Base-by-base conservation (phyloP, 2,888 invertebrate species). In the Drosophila mimica region DNA sequence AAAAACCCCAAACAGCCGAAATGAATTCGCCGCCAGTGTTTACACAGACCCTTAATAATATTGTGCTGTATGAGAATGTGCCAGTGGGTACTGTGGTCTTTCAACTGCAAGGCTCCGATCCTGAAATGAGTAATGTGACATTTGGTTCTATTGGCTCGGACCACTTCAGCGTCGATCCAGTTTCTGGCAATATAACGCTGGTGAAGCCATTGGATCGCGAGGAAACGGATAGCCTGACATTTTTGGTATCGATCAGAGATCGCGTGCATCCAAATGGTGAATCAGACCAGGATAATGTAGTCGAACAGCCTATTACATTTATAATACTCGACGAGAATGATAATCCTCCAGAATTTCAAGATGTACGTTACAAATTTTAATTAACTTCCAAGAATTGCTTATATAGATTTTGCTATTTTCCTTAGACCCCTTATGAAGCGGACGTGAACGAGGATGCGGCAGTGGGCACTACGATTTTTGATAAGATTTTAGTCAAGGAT, bases 281-380 rank as follows among this genome's bases (percentile, higher is more conserved):
- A 74, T 95, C 95, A 15, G 95, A 94, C 17, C 95, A 95, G 62
- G 94, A 96, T 81, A 97, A 97, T 92, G 93, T 97, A 71, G 96
- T 97, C 17, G 95, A 95, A 81, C 95, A 96, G 11, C 96, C 96
- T 5, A 96, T 97, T 52, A 96, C 96, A 36, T 96, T 98, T 71
- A 97, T 98, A 72, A 95, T 98, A 20, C 93, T 97, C 13, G 98
- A 98, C 90, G 97, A 97, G 88, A 98, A 98, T 91, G 98, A 98
- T 91, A 98, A 97, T 93, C 95, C 97, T 38, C 98, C 98, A 9
- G 94, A 94, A 67, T 97, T 97, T 93, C 94, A 95, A 93, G 95
- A 96, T 93, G 97, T 96, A 94, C 61, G 76, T 36, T 13, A 4
- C 6, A 7, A 57, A 56, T 5, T 9, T 9, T 2, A 15, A 1